phyloP scores from a whole-genome alignment of 2,797 vertebrate species.

The Sebastes kiyomatsui region DNA sequence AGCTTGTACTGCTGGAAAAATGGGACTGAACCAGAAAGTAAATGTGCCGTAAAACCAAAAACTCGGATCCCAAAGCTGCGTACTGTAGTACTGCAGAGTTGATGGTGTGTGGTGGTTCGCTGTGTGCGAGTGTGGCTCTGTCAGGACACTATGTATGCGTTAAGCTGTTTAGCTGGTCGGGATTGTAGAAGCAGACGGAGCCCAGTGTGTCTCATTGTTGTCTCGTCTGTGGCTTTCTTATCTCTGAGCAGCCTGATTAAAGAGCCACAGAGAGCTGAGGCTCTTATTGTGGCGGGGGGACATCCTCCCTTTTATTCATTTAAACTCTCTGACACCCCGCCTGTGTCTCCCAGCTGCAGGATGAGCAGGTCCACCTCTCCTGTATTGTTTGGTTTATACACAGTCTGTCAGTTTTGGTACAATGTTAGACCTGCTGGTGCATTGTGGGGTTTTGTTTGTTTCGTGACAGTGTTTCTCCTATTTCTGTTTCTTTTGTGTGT shows the following conservation, averaged over 20 bases:
- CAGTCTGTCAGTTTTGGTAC: background rate
- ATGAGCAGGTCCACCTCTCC: background rate
- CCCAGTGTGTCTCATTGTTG: slow-evolving; percentile 16
- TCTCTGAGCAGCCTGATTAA: slow-evolving; percentile 41
- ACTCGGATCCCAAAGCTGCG: background rate
- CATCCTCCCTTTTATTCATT: slow-evolving; percentile 9
- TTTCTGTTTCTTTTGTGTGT: background rate
- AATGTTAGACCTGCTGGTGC: background rate
- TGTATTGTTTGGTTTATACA: background rate
- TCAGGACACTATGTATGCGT: background rate
- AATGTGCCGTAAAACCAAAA: background rate
- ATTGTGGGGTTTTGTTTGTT: background rate
- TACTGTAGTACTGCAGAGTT: background rate
- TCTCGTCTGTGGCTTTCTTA: slow-evolving; percentile 20
- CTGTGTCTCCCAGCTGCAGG: background rate
- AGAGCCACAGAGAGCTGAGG: slow-evolving; percentile 2
- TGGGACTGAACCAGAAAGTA: background rate
- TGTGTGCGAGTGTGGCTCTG: background rate
- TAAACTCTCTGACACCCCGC: background rate
- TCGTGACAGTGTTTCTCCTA: background rate
- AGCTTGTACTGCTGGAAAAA: background rate
- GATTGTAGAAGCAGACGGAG: background rate
- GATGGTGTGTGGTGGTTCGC: background rate
- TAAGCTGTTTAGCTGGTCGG: background rate
- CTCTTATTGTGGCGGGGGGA: slow-evolving; percentile 29